phyloP scores from a whole-genome alignment of 2,797 vertebrate species.

The Echeneis naucrates region DNA sequence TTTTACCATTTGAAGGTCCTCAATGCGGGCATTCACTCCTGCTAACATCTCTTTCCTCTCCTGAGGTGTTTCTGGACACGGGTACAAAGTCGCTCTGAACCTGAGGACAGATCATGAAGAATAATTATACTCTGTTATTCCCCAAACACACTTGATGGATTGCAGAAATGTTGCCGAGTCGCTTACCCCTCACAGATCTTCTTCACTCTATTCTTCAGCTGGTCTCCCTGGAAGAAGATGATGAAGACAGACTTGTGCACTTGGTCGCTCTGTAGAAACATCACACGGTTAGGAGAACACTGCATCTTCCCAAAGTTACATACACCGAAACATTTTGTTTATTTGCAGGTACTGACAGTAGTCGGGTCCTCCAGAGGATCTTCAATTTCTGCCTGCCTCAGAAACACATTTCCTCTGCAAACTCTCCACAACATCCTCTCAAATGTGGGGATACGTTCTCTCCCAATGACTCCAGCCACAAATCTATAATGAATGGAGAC shows the following conservation, averaged over 20 bases:
- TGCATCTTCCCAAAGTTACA: not conserved
- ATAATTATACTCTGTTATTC: not conserved
- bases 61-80: conserved; percentile 96
- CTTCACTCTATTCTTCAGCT: conserved; percentile 96
- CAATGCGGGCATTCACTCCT: conserved; percentile 96
- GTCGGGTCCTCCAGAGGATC: conserved; percentile 94
- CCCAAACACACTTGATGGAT: fast-evolving
- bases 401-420: conserved; percentile 96
- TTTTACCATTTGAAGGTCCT: conserved; percentile 98
- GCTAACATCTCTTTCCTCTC: conserved; percentile 98
- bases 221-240: conserved; percentile 99
- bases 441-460: conserved; percentile 95
- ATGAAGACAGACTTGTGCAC: conserved; percentile 99
- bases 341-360: conserved; percentile 82
- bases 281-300: not conserved
- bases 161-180: not conserved
- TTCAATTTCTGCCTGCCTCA: conserved; percentile 96
- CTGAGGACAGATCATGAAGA: conserved; percentile 73
- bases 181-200: conserved; percentile 98
- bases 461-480: conserved; percentile 95
- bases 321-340: not conserved
- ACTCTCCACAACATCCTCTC: conserved; percentile 99
- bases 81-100: conserved; percentile 96
- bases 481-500: conserved; percentile 82
- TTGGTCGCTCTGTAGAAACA: conserved; percentile 88